Base-by-base conservation (phyloP, 2,797 vertebrate genomes). In the Spondyliosoma cantharus region DNA sequence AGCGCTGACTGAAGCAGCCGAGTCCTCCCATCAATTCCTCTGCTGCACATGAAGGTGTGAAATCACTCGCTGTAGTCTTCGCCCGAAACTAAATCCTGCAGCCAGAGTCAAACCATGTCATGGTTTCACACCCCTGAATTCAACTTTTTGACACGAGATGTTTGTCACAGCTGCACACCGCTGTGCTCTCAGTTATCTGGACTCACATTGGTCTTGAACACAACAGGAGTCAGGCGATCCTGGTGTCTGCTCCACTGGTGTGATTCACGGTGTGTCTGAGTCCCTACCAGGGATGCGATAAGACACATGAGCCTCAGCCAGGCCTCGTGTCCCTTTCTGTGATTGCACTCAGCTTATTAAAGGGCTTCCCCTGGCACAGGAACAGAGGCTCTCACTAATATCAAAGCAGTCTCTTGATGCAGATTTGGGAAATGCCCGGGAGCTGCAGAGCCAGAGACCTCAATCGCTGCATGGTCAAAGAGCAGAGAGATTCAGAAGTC, bases 351-450 rank as follows among this genome's bases (percentile, higher is more conserved):
- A 64, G 81, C 76, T 84, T 78, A 81, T 80, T 88, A 80, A 81
- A 80, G 71, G 71, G 60, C 79, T 77, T 84, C 75, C 71, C 68
- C 81, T 92, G 87, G 88, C 87, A 83, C 71, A 49, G 82, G 75
- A 90, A 87, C 82, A 89, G 76, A 90, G 76, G 75, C 81, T 81
- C 73, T 84, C 58, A 19, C 83, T 71, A 71, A 87, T 83, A 88
- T 87, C 84, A 92, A 89, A 90, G 87, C 72, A 11, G 80, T 67
- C 71, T 86, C 81, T 82, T 75, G 78, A 85, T 84, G 84, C 56
- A 25, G 77, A 86, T 88, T 81, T 85, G 77, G 81, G 80, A 83
- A 82, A 71, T 6, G n/a, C 59, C 78, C 64, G 15, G 52, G 78
- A 81, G 74, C 86, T 77, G 71, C 76, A 49, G 68, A 69, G 78